Percentiles rank a stretch among this genome's conserved stretches.
Conservation (phyloP, 1,140 invertebrate genomes). For the Acromyrmex heyeri region DNA sequence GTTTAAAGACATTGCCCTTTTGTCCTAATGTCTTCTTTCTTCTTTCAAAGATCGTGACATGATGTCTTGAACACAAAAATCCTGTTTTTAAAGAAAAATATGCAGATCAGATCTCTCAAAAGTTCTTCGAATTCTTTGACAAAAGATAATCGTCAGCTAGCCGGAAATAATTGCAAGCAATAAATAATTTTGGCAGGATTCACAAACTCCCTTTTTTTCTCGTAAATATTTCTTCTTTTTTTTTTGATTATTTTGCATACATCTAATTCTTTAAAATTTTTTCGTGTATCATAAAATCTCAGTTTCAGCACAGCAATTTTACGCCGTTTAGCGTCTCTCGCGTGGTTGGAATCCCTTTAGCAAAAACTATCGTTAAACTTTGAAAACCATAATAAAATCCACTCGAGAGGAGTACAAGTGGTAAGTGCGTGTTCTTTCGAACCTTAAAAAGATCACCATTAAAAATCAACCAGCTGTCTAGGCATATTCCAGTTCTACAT, state of each 20-base stretch:
- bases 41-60: no score
- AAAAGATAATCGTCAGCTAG: not conserved
- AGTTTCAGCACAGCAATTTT: not conserved
- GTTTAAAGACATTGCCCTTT: no score
- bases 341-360: constrained; percentile 8
- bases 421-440: constrained; percentile 7
- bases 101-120: not conserved
- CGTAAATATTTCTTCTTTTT: not conserved
- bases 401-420: not conserved
- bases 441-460: constrained; percentile 29
- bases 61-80: not conserved
- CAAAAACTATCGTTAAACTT: constrained; percentile 45
- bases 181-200: not conserved
- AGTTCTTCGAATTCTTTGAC: not conserved
- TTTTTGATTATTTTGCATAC: not conserved
- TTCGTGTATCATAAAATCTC: constrained; percentile 8
- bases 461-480: constrained; percentile 1
- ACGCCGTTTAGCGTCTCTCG: not conserved
- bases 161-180: not conserved
- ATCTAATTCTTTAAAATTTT: not conserved
- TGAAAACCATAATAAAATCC: constrained; percentile 20
- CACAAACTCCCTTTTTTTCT: not conserved
- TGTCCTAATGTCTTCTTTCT: no score
- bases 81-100: not conserved
- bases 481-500: not conserved